Conservation (phyloP, 2,113 vertebrate genomes). For the Sapajus apella region DNA sequence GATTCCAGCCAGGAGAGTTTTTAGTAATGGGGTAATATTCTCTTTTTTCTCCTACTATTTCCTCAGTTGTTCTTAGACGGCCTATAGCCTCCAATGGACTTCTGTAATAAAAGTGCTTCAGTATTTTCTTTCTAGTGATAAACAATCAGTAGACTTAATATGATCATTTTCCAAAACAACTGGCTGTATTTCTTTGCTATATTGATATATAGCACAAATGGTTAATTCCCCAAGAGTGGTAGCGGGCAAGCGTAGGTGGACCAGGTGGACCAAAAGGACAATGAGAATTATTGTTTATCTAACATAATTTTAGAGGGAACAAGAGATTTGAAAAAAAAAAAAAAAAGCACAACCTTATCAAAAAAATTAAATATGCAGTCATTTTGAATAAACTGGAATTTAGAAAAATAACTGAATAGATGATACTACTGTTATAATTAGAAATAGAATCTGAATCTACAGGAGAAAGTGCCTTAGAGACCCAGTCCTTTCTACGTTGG, state of each 20-base stretch:
- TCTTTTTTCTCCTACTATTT: not conserved
- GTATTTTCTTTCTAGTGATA: conserved; percentile 28
- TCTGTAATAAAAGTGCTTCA: conserved; percentile 33
- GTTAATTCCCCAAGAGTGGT: not conserved
- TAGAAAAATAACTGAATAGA: not conserved
- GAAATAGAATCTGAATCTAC: not conserved
- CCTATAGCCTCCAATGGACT: not conserved
- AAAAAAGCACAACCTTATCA: not conserved
- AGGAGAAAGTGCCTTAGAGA: not conserved
- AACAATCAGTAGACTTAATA: not conserved
- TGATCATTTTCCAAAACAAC: conserved; percentile 22
- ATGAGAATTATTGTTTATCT: conserved; percentile 3
- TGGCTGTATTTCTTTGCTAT: not conserved
- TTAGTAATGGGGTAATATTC: not conserved
- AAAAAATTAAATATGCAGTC: not conserved
- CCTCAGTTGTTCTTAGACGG: conserved; percentile 7
- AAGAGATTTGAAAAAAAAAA: not conserved
- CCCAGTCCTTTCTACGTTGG: not conserved
- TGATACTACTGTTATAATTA: not conserved
- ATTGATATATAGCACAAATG: not conserved
- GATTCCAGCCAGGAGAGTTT: conserved; percentile 19
- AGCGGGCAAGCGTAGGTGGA: not conserved
- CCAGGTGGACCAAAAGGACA: not conserved
- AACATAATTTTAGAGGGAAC: not conserved
- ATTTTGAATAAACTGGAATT: not conserved